Percentiles rank a stretch among this genome's conserved stretches.
Evolutionary conservation across 2,888 invertebrate species (phyloP).

Genomic region (Bibio marci): DNA sequence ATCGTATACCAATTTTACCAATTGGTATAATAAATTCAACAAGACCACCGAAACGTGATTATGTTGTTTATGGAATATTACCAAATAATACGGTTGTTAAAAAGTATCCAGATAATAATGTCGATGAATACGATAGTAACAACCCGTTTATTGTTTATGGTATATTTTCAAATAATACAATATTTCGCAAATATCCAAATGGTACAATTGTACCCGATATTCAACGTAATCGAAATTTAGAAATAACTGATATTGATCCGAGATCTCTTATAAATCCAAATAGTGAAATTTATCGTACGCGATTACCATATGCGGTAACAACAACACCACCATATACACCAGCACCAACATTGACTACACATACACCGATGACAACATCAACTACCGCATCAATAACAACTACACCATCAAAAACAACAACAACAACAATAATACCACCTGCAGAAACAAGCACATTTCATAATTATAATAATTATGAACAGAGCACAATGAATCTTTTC

Average conservation of each 20-base stretch:
- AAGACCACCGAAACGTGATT: slow-evolving; percentile 41
- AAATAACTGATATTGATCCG: slow-evolving; percentile 41
- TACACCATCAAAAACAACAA: background rate
- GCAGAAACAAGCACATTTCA: no score
- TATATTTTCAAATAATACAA: slow-evolving; percentile 60
- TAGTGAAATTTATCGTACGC: slow-evolving; percentile 12
- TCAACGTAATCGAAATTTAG: slow-evolving; percentile 34
- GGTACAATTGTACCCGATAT: slow-evolving; percentile 57
- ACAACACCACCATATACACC: background rate
- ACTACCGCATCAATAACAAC: background rate
- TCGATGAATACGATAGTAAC: slow-evolving; percentile 29
- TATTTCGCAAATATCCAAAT: slow-evolving; percentile 64
- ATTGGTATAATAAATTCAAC: slow-evolving; percentile 10
- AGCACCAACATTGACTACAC: background rate
- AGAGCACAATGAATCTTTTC: background rate
- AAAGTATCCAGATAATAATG: slow-evolving; percentile 40
- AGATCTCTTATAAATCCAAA: slow-evolving; percentile 40
- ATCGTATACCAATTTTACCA: slow-evolving; percentile 12
- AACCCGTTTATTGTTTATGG: slow-evolving; percentile 46
- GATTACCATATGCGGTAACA: background rate
- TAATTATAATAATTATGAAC: background rate
- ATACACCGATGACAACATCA: background rate
- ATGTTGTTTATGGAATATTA: slow-evolving; percentile 56
- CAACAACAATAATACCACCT: background rate
- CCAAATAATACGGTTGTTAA: slow-evolving; percentile 65